Conservation (phyloP, 2,888 invertebrate genomes). For the Yponomeuta evonymella region DNA sequence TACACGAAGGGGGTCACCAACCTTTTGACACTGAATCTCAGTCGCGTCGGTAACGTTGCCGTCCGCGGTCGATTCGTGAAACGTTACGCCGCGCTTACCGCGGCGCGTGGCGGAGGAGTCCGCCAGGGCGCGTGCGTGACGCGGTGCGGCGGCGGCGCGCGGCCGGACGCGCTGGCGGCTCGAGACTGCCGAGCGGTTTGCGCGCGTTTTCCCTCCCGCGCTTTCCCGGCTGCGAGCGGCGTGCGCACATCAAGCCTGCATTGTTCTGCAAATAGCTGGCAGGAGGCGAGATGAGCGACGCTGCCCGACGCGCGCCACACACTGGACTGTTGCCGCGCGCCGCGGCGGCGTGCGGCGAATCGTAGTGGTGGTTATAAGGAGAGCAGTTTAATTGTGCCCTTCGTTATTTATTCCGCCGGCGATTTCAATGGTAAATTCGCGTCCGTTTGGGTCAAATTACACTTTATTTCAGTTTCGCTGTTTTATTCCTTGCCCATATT, state of each 20-base stretch:
- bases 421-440: neutral
- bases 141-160: constrained; percentile 55
- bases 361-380: constrained; percentile 8
- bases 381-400: constrained; percentile 5
- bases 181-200: constrained; percentile 54
- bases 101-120: constrained; percentile 54
- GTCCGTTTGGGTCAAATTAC: neutral
- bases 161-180: constrained; percentile 65
- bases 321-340: constrained; percentile 44
- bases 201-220: constrained; percentile 60
- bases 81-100: constrained; percentile 70
- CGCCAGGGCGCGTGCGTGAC: constrained; percentile 69
- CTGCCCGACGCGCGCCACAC: constrained; percentile 32
- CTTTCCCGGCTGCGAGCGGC: constrained; percentile 63
- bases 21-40: constrained; percentile 74
- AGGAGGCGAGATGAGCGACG: constrained; percentile 43
- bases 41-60: constrained; percentile 59
- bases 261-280: constrained; percentile 69
- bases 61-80: constrained; percentile 69
- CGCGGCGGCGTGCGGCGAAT: neutral
- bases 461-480: neutral
- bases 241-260: constrained; percentile 73
- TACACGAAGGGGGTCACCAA: constrained; percentile 59
- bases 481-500: neutral
- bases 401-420: neutral